These are phyloP conservation scores for Xyrauchen texanus DNA, from an alignment of 2,113 vertebrate genomes.

Conservation along the genomic window DNA sequence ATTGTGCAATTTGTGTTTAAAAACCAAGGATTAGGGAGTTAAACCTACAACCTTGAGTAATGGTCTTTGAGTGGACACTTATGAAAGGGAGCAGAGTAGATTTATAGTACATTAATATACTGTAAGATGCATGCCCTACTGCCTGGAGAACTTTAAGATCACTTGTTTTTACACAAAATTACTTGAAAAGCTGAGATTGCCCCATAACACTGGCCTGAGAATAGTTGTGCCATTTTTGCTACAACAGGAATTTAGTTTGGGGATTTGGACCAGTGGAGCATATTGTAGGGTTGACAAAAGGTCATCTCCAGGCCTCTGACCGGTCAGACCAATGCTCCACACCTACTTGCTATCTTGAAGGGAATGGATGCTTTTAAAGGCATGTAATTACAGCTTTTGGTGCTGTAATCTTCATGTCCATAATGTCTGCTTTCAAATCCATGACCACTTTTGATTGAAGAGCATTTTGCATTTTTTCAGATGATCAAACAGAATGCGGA, in stretches of 20 bases:
- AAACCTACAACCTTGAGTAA: conserved; percentile 6
- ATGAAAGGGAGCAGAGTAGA: conserved; percentile 4
- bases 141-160: neutral
- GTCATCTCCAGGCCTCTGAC: conserved; percentile 48
- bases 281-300: conserved; percentile 34
- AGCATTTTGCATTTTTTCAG: conserved; percentile 46
- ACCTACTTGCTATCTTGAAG: conserved; percentile 46
- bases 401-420: conserved; percentile 39
- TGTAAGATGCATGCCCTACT: neutral
- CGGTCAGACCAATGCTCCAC: neutral
- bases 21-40: conserved; percentile 1
- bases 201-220: neutral
- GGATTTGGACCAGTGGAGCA: neutral
- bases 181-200: neutral
- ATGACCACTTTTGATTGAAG: conserved; percentile 56
- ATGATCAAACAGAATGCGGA: neutral
- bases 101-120: neutral
- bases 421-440: conserved; percentile 9
- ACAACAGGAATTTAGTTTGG: neutral
- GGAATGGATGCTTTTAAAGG: conserved; percentile 43
- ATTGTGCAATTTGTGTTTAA: conserved; percentile 24
- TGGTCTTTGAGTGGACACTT: neutral
- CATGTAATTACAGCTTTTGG: conserved; percentile 54
- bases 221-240: neutral
- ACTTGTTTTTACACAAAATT: conserved; percentile 3